phyloP scores from a whole-genome alignment of 2,113 vertebrate species.

The Pipa parva region DNA sequence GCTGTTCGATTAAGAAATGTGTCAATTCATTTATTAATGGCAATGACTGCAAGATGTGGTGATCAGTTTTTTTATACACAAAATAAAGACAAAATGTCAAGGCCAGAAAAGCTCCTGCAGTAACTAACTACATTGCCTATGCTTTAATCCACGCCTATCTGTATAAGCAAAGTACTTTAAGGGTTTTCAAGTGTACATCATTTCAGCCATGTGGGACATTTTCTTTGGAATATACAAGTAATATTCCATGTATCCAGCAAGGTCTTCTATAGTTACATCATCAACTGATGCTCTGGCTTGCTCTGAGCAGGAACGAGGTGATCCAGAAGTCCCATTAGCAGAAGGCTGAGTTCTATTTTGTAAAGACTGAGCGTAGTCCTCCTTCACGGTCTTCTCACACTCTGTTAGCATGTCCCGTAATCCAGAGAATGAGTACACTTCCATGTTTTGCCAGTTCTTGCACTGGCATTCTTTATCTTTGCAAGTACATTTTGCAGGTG shows the following conservation, averaged over 20 bases:
- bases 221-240: conserved; percentile 98
- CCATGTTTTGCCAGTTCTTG: conserved; percentile 78
- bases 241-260: conserved; percentile 96
- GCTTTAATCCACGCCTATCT: conserved; percentile 48
- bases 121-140: conserved; percentile 32
- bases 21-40: background rate
- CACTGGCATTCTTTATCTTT: conserved; percentile 63
- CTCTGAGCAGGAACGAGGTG: conserved; percentile 90
- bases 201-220: conserved; percentile 99
- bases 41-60: conserved; percentile 49
- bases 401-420: conserved; percentile 76
- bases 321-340: conserved; percentile 58
- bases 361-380: conserved; percentile 61
- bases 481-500: conserved; percentile 50
- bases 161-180: conserved; percentile 43
- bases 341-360: conserved; percentile 69
- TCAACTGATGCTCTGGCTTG: conserved; percentile 90
- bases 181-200: conserved; percentile 93
- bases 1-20: background rate
- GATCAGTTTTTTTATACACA: conserved; percentile 69
- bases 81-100: conserved; percentile 50
- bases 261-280: conserved; percentile 97
- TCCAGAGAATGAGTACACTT: conserved; percentile 93
- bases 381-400: conserved; percentile 64
- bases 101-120: conserved; percentile 43